phyloP scores from a whole-genome alignment of 2,113 vertebrate genomes.

The Anarhynchus alexandrinus region DNA sequence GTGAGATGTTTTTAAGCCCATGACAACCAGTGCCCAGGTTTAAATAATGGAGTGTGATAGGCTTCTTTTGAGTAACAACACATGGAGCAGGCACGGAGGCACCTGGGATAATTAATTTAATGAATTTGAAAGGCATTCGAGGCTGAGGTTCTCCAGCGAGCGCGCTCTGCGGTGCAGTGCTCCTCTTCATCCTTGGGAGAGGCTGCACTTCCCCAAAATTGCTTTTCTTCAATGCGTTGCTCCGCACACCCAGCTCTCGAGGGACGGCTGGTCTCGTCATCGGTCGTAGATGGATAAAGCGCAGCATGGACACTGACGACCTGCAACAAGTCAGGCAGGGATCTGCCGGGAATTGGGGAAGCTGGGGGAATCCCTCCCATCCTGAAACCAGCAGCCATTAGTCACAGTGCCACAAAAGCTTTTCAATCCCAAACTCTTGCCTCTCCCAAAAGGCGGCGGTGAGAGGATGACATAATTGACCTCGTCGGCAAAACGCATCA shows the following conservation, averaged over 20 bases:
- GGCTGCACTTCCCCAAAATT: background rate
- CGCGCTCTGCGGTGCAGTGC: background rate
- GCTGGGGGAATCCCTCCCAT: background rate
- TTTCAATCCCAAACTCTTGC: background rate
- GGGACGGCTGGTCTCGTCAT: fast-evolving
- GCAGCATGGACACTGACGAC: background rate
- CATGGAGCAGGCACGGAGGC: background rate
- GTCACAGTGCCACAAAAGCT: background rate
- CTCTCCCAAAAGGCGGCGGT: background rate
- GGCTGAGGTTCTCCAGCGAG: background rate
- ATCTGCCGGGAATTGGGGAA: background rate
- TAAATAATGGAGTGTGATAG: background rate
- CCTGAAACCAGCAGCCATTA: background rate
- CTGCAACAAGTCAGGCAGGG: background rate
- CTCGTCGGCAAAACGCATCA: fast-evolving
- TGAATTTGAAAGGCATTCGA: background rate
- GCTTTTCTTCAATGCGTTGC: background rate
- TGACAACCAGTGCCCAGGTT: background rate
- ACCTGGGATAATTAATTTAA: background rate
- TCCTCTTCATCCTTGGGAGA: background rate
- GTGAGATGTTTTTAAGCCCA: background rate
- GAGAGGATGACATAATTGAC: background rate
- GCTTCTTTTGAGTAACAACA: background rate
- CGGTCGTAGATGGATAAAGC: background rate
- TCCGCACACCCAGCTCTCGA: background rate